Evolutionary conservation across 2,113 vertebrate genomes (phyloP), one percentile per base, ranked within the genome.

Genomic region (Carassius carassius): DNA sequence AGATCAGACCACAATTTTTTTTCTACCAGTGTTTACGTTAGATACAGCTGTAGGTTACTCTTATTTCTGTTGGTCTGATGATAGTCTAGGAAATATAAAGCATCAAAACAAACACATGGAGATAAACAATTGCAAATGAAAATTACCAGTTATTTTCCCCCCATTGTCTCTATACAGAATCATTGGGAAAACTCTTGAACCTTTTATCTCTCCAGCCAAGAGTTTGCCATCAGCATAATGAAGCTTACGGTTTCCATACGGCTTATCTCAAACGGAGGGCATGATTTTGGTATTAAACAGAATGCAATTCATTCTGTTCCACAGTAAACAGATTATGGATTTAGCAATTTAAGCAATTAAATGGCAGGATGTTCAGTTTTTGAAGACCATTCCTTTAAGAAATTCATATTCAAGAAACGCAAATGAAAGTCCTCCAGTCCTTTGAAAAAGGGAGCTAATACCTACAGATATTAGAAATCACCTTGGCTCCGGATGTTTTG

Each of bases 121-220:
- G 58, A 79, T 37, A 63, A 78, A 25, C 25, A 17, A 84, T 29
- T 54, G 9, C 21, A 79, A 74, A 54, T n/a, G 6, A 54, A 78
- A 19, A 58, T 19, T 17, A 17, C 21, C 5, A 12, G 8, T 25
- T 37, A 29, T 37, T 37, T 75, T 78, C 77, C 60, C 19, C 23
- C 10, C 8, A 25, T 13, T 63, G 29, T 76, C 32, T 81, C 74
- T 67, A 32, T 35, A 75, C 56, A 63, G 77, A 79, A 79, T 84
- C 23, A 35, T 87, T 35, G 69, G 69, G 54, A 37, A 19, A 73
- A 32, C 41, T 13, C 37, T 44, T 49, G 11, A 78, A 19, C 51
- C 41, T 25, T 84, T 81, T 74, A 76, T 75, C 44, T 79, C 47
- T 78, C 25, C 29, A 69, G n/a, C 29, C 73, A 84, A 76, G 37